Evolutionary conservation across 1,140 invertebrate genomes (phyloP).

Genomic region (Alviniconcha marisindica): DNA sequence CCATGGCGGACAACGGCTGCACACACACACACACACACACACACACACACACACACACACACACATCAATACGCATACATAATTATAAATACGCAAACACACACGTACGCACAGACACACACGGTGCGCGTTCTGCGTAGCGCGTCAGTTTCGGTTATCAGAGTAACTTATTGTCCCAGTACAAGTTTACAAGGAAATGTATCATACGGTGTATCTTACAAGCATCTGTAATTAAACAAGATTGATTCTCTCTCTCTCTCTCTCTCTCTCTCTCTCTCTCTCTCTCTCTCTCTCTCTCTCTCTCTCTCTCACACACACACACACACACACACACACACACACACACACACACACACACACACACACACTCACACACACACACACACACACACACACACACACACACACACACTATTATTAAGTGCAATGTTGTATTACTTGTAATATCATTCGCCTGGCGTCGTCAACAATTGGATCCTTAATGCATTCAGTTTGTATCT

Average conservation of each 20-base stretch:
- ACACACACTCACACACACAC: too few species aligned
- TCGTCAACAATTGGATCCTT: not conserved
- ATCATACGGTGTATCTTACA: not conserved
- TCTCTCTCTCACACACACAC: not conserved
- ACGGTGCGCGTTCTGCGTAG: not conserved
- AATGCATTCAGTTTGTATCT: not conserved
- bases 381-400: too few species aligned
- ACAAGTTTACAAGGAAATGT: not conserved
- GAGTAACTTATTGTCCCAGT: not conserved
- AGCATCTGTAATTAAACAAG: not conserved
- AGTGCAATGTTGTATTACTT: not conserved
- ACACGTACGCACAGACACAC: not conserved
- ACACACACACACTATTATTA: not conserved
- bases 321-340: not conserved
- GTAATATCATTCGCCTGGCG: not conserved
- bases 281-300: conserved; percentile 3
- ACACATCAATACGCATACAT: not conserved
- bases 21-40: not conserved
- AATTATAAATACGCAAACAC: not conserved
- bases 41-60: not conserved
- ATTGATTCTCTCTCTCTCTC: conserved; percentile 19
- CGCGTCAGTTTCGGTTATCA: too few species aligned
- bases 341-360: too few species aligned
- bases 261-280: conserved; percentile 27
- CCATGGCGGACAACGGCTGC: not conserved